phyloP scores from a whole-genome alignment of 2,888 invertebrate species.

The Apamea sordens region DNA sequence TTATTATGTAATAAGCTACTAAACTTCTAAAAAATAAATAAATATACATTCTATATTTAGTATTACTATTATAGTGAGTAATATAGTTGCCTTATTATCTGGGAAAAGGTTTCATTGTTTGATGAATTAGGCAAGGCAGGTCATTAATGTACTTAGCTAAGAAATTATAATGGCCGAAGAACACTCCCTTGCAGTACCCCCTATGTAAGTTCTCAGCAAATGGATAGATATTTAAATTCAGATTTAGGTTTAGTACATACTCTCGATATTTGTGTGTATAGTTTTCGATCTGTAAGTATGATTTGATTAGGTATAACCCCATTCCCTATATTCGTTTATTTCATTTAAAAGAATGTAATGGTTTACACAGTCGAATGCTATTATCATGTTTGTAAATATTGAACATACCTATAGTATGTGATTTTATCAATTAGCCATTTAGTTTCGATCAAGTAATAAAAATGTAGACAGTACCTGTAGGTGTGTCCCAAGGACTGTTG shows the following conservation, averaged over 20 bases:
- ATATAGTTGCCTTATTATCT: not conserved
- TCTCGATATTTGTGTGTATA: slow-evolving; percentile 7
- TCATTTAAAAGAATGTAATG: not conserved
- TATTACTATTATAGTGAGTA: not conserved
- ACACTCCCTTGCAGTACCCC: not conserved
- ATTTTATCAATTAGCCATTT: not conserved
- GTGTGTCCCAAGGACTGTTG: slow-evolving; percentile 87
- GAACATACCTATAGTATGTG: not conserved
- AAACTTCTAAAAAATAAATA: not conserved
- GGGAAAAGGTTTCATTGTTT: not conserved
- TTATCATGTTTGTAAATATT: slow-evolving; percentile 7
- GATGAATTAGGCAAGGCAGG: not conserved
- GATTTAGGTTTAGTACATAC: not conserved
- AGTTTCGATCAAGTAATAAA: not conserved
- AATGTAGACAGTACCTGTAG: slow-evolving; percentile 76
- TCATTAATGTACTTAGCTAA: not conserved
- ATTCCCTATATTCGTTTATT: not conserved
- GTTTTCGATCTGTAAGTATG: not conserved
- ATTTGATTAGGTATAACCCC: not conserved
- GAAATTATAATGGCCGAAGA: slow-evolving; percentile 12
- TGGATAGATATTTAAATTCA: not conserved
- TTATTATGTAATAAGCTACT: not conserved
- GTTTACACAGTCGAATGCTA: slow-evolving; percentile 9
- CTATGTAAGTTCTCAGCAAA: not conserved
- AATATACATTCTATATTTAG: too few relatives aligned